Evolutionary conservation across 2,113 vertebrate species (phyloP).

Genomic region (Pluvianellus socialis): DNA sequence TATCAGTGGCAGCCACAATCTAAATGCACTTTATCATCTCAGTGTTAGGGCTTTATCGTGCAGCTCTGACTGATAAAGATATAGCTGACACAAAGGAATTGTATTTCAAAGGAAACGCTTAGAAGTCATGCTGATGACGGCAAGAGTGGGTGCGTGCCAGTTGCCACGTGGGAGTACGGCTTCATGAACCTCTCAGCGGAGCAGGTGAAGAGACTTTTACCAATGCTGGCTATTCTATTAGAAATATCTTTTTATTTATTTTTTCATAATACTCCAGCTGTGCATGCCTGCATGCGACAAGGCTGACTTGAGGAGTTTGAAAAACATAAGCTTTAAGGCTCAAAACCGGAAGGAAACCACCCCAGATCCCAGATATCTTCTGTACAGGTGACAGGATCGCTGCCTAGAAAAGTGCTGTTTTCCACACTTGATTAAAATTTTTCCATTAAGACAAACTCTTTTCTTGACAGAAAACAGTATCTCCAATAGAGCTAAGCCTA

Average conservation of each 20-base stretch:
- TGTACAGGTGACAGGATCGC: neutral
- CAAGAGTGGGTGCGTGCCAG: accelerated
- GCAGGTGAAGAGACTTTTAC: neutral
- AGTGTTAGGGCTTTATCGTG: neutral
- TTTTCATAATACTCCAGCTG: neutral
- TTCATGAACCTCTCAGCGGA: neutral
- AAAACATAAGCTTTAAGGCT: conserved; percentile 15
- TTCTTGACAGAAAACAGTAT: neutral
- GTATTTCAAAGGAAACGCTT: neutral
- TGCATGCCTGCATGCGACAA: neutral
- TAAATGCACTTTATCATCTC: neutral
- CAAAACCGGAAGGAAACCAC: conserved; percentile 22
- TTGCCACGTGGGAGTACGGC: neutral
- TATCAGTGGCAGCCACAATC: neutral
- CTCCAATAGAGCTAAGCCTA: neutral
- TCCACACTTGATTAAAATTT: neutral
- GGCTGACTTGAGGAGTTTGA: neutral
- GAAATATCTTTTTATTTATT: neutral
- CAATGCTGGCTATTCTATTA: neutral
- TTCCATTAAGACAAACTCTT: neutral
- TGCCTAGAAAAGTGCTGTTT: neutral
- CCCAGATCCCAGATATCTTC: neutral
- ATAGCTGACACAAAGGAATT: neutral
- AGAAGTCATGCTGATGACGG: accelerated
- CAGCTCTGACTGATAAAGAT: neutral